phyloP scores from a whole-genome alignment of 2,113 vertebrate genomes.

The Microtus richardsoni region DNA sequence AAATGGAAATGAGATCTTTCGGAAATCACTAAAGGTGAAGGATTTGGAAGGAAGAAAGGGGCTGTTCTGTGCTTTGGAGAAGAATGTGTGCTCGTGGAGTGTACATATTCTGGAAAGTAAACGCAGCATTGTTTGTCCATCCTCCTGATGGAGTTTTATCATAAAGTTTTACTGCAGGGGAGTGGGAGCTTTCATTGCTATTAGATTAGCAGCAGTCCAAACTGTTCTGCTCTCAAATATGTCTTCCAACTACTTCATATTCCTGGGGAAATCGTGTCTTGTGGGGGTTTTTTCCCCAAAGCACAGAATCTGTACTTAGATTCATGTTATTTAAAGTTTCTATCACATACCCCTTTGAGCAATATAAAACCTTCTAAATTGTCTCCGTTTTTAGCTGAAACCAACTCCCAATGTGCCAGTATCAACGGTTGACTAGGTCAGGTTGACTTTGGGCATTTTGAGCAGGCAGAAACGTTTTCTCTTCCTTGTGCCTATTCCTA shows the following conservation, averaged over 20 bases:
- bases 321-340: not conserved
- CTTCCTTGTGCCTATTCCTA: not conserved
- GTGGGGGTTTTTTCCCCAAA: not conserved
- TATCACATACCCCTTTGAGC: not conserved
- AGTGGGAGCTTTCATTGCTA: constrained; percentile 44
- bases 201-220: constrained; percentile 36
- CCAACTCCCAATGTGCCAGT: not conserved
- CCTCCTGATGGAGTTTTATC: not conserved
- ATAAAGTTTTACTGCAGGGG: not conserved
- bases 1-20: constrained; percentile 23
- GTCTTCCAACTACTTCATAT: not conserved
- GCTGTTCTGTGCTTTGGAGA: constrained; percentile 44
- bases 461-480: not conserved
- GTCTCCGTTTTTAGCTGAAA: constrained; percentile 30
- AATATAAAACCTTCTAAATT: not conserved
- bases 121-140: not conserved
- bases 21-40: constrained; percentile 33
- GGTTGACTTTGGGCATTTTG: not conserved
- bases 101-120: constrained; percentile 41
- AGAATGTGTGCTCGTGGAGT: constrained; percentile 34
- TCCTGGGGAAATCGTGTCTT: constrained; percentile 19
- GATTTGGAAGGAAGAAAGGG: constrained; percentile 1
- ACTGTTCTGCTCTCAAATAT: not conserved
- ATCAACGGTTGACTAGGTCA: not conserved
- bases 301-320: constrained; percentile 43